Evolutionary conservation across 2,113 vertebrate species (phyloP).

Genomic region (Prionailurus bengalensis): DNA sequence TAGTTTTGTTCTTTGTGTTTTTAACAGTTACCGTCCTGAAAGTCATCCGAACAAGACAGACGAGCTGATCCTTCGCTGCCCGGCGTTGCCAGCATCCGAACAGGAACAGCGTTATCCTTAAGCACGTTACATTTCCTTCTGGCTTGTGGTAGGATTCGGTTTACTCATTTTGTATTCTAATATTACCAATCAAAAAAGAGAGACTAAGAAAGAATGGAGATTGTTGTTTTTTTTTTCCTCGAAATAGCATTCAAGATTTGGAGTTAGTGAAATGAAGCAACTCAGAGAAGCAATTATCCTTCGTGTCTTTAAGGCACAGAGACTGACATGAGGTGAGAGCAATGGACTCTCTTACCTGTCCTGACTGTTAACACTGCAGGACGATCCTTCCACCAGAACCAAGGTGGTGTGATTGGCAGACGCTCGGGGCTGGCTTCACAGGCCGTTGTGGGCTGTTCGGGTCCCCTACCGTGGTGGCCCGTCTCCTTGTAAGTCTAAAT

Average conservation of each 20-base stretch:
- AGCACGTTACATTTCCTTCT: not conserved
- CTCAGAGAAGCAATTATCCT: not conserved
- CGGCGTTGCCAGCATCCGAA: not conserved
- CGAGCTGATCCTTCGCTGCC: not conserved
- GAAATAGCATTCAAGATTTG: not conserved
- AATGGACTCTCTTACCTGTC: rapidly evolving
- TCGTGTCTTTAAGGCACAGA: not conserved
- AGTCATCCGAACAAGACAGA: not conserved
- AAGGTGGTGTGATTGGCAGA: not conserved
- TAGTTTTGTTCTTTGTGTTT: not conserved
- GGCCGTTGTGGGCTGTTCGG: not conserved
- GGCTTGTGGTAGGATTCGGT: not conserved
- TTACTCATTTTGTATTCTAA: not conserved
- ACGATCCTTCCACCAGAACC: not conserved
- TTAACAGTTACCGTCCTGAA: not conserved
- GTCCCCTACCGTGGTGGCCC: no score
- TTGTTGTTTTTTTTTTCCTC: no score
- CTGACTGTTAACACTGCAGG: not conserved
- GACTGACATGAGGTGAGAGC: not conserved
- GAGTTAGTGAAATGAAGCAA: not conserved
- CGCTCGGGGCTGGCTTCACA: rapidly evolving
- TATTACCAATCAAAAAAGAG: not conserved
- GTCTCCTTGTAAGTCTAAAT: no score
- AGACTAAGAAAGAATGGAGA: not conserved
- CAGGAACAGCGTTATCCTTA: rapidly evolving